Evolutionary conservation across 1,140 invertebrate genomes (phyloP).

Genomic region (Sipha flava): DNA sequence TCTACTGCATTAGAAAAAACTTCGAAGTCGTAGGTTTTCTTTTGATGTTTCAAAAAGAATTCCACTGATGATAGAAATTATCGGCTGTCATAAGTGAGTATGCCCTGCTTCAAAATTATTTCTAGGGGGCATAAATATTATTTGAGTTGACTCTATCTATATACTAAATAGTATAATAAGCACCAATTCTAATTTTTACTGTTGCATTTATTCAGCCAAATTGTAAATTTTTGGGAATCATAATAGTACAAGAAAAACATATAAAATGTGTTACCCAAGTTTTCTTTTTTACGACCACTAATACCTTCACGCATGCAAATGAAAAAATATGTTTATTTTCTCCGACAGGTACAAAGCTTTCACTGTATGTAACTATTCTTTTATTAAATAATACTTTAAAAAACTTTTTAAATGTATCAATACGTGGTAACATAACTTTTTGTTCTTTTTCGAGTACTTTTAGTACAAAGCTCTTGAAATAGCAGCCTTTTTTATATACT

Average conservation of each 20-base stretch:
- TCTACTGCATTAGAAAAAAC: not conserved
- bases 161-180: not conserved
- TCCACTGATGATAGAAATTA: not conserved
- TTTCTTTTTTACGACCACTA: not conserved
- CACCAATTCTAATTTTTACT: not conserved
- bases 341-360: not conserved
- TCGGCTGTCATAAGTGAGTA: not conserved
- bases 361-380: not conserved
- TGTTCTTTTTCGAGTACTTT: not conserved
- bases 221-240: not conserved
- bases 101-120: not conserved
- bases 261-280: not conserved
- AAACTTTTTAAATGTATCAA: conserved; percentile 34
- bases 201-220: not conserved
- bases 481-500: not conserved
- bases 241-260: not conserved
- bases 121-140: not conserved
- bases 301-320: not conserved
- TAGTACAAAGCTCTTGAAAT: not conserved
- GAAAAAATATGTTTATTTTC: not conserved
- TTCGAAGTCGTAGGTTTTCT: not conserved
- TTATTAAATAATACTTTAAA: conserved; percentile 34
- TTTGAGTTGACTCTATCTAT: not conserved
- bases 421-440: conserved; percentile 35
- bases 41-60: not conserved